A percentile compares a stretch with the other conserved stretches of the same genome.
These are phyloP conservation scores for Myiothlypis coronata DNA, from an alignment of 2,797 vertebrate species.

Conservation along the genomic window DNA sequence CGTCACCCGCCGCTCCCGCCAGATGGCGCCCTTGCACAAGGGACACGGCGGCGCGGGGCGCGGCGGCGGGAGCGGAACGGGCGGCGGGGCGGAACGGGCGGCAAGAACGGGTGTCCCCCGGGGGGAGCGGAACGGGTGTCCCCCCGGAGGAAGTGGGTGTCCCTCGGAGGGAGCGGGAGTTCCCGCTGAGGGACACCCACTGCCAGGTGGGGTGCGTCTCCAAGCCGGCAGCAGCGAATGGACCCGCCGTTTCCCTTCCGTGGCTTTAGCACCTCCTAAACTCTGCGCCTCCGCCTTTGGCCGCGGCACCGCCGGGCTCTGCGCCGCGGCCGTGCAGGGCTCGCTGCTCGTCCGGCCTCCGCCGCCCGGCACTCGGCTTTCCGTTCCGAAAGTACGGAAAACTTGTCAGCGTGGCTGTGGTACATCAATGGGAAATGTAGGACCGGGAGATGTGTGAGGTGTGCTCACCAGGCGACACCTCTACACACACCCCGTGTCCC, in stretches of 20 bases:
- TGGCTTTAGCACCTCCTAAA: rapidly evolving
- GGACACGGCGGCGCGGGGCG: background rate
- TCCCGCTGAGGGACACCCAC: background rate
- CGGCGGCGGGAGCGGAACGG: background rate
- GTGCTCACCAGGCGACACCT: rapidly evolving
- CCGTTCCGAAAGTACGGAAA: background rate
- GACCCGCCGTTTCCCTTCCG: background rate
- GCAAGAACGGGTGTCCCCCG: too few relatives aligned
- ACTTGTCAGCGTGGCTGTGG: rapidly evolving
- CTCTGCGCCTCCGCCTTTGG: background rate
- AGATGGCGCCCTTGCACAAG: slow-evolving; percentile 73
- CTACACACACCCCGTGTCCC: rapidly evolving
- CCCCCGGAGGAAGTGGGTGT: background rate
- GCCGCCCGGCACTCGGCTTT: background rate
- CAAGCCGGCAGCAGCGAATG: rapidly evolving
- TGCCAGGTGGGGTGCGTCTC: background rate
- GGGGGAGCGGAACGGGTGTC: too few relatives aligned
- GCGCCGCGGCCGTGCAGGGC: background rate
- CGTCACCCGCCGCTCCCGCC: background rate
- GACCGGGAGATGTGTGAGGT: background rate
- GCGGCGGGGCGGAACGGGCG: too few relatives aligned
- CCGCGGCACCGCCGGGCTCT: background rate
- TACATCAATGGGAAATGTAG: rapidly evolving
- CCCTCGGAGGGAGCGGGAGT: background rate
- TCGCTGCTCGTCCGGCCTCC: too few relatives aligned